Base-by-base conservation (phyloP, 2,797 vertebrate genomes). In the Lutjanus campechanus region DNA sequence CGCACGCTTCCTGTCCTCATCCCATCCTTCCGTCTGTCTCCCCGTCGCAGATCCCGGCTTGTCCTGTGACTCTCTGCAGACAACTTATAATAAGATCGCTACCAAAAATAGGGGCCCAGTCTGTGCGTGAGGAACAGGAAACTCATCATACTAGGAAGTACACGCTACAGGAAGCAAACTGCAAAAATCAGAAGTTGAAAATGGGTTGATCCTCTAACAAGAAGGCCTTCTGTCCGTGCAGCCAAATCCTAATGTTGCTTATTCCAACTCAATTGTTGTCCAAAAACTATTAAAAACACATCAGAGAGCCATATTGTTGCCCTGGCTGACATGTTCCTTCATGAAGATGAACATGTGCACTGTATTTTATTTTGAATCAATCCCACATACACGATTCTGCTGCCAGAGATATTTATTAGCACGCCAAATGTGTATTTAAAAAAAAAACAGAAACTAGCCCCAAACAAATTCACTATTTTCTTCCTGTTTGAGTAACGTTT, bases 21-120 rank as follows among this genome's bases (percentile, higher is more conserved):
- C 68, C 56, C 59, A 41, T 12, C 67, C 43, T 41, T 77, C 41
- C 53, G 70, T 76, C 82, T 70, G 58, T 85, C 70, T 80, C 53
- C 40, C 53, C 40, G 19, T 9, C 4, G 74, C 85, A 80, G 63
- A 81, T 80, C 62, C 73, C 49, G 41, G 41, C 81, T 65, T 55
- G 63, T 84, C 71, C 81, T 41, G 19, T 64, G 55, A 79, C 67
- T 83, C 85, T 84, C 84, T 20, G 60, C 76, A 79, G 79, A 77
- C 77, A 76, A 72, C 54, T 67, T 46, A 85, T 85, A 85, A 85
- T 83, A 85, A 86, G 85, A 82, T 79, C 40, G 22, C 68, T 25
- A 25, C 90, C 84, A 86, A 88, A 83, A 92, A 89, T 86, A 90
- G 84, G 81, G 54, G 46, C 61, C 41, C 17, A 7, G 62, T 79